phyloP scores from a whole-genome alignment of 2,888 invertebrate genomes.

The Ommatoiulus sabulosus region DNA sequence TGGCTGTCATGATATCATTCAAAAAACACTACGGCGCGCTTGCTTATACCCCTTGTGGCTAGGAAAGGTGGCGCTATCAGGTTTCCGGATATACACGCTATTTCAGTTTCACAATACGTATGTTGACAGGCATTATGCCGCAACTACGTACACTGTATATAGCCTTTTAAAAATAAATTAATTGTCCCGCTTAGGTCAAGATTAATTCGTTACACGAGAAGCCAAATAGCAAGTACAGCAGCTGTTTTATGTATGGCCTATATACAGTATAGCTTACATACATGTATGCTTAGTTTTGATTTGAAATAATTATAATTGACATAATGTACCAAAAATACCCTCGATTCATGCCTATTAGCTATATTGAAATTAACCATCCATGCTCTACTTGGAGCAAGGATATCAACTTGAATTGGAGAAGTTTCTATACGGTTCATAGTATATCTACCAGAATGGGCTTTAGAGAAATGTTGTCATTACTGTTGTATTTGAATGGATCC shows the following conservation, averaged over 20 bases:
- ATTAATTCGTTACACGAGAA: background rate
- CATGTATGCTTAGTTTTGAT: no score
- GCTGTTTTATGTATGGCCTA: conserved; percentile 8
- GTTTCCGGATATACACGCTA: no score
- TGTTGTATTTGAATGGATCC: background rate
- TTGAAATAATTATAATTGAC: background rate
- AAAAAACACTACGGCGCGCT: no score
- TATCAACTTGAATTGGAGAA: background rate
- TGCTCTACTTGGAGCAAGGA: background rate
- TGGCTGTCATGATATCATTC: no score
- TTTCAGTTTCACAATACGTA: background rate
- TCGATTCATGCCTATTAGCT: background rate
- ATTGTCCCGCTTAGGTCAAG: background rate
- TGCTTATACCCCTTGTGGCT: no score
- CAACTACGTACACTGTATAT: no score
- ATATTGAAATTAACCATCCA: background rate
- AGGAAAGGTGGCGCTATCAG: background rate
- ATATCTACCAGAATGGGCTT: background rate
- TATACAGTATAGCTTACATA: background rate
- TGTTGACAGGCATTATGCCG: background rate
- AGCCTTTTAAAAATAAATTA: background rate
- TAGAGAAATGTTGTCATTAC: background rate
- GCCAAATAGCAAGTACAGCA: background rate
- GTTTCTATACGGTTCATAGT: background rate
- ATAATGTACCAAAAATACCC: background rate